phyloP scores from a whole-genome alignment of 2,797 vertebrate genomes.

The Sternotherus odoratus region DNA sequence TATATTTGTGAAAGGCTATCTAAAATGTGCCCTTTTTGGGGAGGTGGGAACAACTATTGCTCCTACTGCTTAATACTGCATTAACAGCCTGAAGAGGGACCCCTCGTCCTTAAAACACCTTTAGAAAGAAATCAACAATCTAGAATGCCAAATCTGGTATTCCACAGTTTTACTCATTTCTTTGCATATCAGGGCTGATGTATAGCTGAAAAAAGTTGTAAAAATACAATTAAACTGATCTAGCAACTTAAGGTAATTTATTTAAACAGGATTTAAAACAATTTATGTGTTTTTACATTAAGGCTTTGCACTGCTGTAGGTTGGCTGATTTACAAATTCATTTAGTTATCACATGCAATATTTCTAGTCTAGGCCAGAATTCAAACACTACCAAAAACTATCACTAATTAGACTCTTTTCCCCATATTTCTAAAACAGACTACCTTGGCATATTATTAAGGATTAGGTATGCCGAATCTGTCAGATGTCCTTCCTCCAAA shows the following conservation, averaged over 20 bases:
- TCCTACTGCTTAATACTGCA: neutral
- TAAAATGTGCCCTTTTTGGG: neutral
- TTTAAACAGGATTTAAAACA: neutral
- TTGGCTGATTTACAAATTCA: neutral
- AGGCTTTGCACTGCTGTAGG: neutral
- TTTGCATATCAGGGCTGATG: neutral
- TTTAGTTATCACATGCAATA: neutral
- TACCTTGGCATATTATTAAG: neutral
- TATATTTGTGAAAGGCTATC: neutral
- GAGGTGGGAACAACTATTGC: neutral
- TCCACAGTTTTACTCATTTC: neutral
- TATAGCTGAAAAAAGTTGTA: neutral
- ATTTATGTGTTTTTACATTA: neutral
- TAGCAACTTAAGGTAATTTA: neutral
- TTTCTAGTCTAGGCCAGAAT: neutral
- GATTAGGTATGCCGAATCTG: neutral
- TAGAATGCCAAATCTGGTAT: neutral
- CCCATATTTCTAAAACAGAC: neutral
- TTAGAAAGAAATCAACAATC: neutral
- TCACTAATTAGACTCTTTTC: neutral
- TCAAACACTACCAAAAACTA: neutral
- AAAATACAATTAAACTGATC: neutral
- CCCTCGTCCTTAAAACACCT: neutral
- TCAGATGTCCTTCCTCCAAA: neutral
- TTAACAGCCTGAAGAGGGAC: neutral